Evolutionary conservation across 2,888 invertebrate genomes (phyloP).

Genomic region (Eristalis intricaria): DNA sequence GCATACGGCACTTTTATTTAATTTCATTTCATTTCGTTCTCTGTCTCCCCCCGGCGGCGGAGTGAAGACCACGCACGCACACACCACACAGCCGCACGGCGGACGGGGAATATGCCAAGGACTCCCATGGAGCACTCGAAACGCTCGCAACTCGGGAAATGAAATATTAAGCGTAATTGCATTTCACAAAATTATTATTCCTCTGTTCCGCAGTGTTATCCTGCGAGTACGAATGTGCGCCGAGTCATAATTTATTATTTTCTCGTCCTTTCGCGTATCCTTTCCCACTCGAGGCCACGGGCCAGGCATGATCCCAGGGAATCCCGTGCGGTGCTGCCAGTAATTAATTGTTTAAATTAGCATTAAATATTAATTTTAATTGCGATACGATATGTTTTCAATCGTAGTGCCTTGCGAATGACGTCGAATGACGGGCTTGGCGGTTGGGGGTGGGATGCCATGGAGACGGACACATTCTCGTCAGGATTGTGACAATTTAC

Average conservation of each 20-base stretch:
- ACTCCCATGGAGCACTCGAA: not conserved
- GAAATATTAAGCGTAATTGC: conserved; percentile 68
- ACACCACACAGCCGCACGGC: not conserved
- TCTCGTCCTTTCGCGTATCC: not conserved
- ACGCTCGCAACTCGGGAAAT: conserved; percentile 37
- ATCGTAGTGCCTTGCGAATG: conserved; percentile 8
- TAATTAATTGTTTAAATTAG: conserved; percentile 63
- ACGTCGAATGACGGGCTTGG: not conserved
- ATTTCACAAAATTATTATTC: conserved; percentile 57
- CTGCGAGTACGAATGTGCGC: conserved; percentile 1
- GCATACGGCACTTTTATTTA: conserved; percentile 36
- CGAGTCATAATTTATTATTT: conserved; percentile 33
- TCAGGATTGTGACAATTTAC: not conserved
- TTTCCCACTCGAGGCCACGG: not conserved
- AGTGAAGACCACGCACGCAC: not conserved
- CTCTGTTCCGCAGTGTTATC: not conserved
- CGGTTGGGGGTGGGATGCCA: not conserved
- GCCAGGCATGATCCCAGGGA: too few relatives aligned
- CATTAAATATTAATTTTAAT: conserved; percentile 63
- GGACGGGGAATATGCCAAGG: conserved; percentile 2
- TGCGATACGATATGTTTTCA: conserved; percentile 36
- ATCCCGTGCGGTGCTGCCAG: conserved; percentile 1
- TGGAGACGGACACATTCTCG: not conserved
- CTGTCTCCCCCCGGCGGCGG: not conserved
- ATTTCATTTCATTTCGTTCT: conserved; percentile 10